Evolutionary conservation across 2,113 vertebrate species (phyloP).

Genomic region (Gnathonemus longibarbis): DNA sequence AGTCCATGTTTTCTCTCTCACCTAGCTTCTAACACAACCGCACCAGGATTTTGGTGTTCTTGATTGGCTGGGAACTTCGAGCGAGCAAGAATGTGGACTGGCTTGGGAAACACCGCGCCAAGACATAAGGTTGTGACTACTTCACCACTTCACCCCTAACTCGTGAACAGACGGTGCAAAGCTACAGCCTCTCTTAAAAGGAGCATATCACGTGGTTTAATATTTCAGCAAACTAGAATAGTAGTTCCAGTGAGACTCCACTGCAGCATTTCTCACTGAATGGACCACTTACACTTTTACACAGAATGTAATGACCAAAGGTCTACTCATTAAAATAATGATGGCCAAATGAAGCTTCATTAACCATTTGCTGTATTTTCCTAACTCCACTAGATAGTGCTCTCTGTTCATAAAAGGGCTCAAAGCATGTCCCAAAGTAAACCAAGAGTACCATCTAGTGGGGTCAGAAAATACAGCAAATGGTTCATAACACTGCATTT

Average conservation of each 20-base stretch:
- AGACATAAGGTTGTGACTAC: not conserved
- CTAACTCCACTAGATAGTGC: no score
- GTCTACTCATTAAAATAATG: not conserved
- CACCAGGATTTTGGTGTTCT: not conserved
- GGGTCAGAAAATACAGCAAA: no score
- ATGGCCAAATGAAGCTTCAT: no score
- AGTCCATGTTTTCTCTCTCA: not conserved
- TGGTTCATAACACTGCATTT: no score
- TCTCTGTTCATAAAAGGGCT: no score
- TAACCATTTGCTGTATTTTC: no score
- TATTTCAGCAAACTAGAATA: not conserved
- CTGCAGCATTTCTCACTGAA: not conserved
- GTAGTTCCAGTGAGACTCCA: not conserved
- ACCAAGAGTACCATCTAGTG: no score
- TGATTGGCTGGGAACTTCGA: not conserved
- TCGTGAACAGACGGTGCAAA: not conserved
- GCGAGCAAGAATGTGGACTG: not conserved
- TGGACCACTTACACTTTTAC: not conserved
- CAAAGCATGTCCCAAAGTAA: no score
- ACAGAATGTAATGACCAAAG: not conserved
- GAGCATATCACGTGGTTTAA: not conserved
- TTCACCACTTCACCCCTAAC: not conserved
- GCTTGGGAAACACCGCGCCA: not conserved
- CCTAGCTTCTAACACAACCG: not conserved
- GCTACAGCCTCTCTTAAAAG: not conserved